These are phyloP conservation scores for Celastrina argiolus DNA, from an alignment of 2,888 invertebrate species.

Conservation along the genomic window DNA sequence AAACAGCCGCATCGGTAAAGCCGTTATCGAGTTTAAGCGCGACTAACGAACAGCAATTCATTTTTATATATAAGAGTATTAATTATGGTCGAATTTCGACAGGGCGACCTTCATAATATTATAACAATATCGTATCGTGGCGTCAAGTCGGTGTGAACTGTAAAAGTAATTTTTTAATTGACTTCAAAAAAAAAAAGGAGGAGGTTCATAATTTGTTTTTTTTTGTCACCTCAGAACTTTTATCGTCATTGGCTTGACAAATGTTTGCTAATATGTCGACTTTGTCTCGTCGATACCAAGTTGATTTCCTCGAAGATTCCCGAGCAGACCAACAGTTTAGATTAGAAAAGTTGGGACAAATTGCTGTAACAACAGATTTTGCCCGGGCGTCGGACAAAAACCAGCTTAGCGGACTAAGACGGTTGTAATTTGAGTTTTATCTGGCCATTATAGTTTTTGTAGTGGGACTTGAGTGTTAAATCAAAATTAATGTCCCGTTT, in stretches of 20 bases:
- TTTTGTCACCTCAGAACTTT: too few relatives aligned
- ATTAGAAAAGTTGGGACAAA: slow-evolving; percentile 76
- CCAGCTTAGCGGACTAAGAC: slow-evolving; percentile 34
- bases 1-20: too few relatives aligned
- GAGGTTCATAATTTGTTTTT: too few relatives aligned
- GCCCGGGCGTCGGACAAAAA: slow-evolving; percentile 45
- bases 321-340: slow-evolving; percentile 63
- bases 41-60: too few relatives aligned
- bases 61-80: too few relatives aligned
- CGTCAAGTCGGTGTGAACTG: too few relatives aligned
- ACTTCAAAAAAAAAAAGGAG: too few relatives aligned
- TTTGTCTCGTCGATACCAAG: not conserved
- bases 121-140: too few relatives aligned
- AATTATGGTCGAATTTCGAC: too few relatives aligned
- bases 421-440: slow-evolving; percentile 32
- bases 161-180: too few relatives aligned
- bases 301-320: slow-evolving; percentile 54
- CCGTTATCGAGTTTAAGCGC: too few relatives aligned
- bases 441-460: slow-evolving; percentile 32
- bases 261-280: not conserved
- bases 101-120: too few relatives aligned
- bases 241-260: not conserved
- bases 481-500: slow-evolving; percentile 33
- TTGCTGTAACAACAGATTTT: slow-evolving; percentile 74
- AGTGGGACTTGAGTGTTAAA: slow-evolving; percentile 28